Base-by-base conservation (phyloP, 2,113 vertebrate genomes). In the Boulengerochromis microlepis region DNA sequence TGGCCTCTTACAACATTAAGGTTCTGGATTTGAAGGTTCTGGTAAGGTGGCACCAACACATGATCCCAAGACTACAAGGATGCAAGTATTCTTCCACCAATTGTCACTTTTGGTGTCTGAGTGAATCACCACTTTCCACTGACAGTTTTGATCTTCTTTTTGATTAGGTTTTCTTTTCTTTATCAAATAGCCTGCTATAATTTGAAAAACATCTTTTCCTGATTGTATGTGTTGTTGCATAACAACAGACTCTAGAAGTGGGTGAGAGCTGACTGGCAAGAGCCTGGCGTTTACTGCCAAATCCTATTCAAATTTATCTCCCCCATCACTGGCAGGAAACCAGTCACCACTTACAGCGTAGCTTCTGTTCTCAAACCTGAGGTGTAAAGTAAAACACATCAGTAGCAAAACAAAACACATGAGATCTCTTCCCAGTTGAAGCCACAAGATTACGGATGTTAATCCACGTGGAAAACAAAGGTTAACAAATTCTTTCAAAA, bases 231-330 rank as follows among this genome's bases (percentile, higher is more conserved):
- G 53, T 81, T 53, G 78, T 54, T 87, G 85, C 56, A 59, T 87
- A 84, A 87, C 87, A 84, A 86, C 76, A 74, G 80, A 69, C 69
- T 85, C 87, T 18, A 53, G 54, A 54, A 85, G 74, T 82, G 69
- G 76, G 71, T 54, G 47, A 74, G 52, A 69, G 80, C 57, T 52
- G 84, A n/a, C 78, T 92, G 92, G 88, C 91, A 81, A 85, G 40
- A 42, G 50, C 87, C 85, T 86, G 81, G 86, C 29, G 3, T 15
- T 56, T 78, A 1, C 81, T 89, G 90, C 90, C 92, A 92, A 85
- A 88, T 61, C 78, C 85, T 69, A 88, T 78, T 93, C 57, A 89
- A 52, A 93, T 89, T 19, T 84, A 92, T 90, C 87, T 90, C 66
- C 76, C 86, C 74, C 29, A 90, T 89, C 83, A 86, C 86, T 91